Evolutionary conservation across 2,888 invertebrate genomes (phyloP).

Genomic region (Atethmia centrago): DNA sequence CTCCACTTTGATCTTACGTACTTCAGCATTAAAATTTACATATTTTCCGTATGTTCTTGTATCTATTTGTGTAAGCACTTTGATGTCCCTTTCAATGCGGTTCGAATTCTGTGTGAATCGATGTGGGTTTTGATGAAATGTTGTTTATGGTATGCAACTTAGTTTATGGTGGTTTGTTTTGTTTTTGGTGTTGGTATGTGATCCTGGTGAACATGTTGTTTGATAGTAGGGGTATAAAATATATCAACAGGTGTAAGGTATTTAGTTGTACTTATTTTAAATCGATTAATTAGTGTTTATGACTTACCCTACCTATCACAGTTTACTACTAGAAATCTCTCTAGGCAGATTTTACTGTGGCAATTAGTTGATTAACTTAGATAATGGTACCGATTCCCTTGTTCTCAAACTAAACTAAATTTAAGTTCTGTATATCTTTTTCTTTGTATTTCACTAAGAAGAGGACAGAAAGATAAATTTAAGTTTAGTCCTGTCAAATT

Average conservation of each 20-base stretch:
- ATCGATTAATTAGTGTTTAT: not conserved
- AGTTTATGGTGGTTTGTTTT: constrained; percentile 61
- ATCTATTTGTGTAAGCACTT: constrained; percentile 84
- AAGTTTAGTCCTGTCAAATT: no score
- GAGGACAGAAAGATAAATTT: no score
- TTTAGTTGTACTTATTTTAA: not conserved
- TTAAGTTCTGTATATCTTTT: no score
- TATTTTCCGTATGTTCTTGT: constrained; percentile 78
- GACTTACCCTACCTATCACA: not conserved
- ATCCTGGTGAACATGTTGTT: not conserved
- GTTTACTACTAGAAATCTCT: not conserved
- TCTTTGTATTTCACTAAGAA: no score
- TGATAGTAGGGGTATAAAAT: not conserved
- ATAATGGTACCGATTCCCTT: no score
- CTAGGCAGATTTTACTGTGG: not conserved
- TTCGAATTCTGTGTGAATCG: constrained; percentile 66
- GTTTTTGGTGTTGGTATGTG: constrained; percentile 28
- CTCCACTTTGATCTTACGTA: constrained; percentile 83
- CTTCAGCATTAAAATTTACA: constrained; percentile 88
- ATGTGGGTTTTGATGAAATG: constrained; percentile 69
- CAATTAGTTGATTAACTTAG: not conserved
- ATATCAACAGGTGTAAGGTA: not conserved
- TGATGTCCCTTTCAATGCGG: constrained; percentile 84
- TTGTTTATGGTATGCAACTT: constrained; percentile 63
- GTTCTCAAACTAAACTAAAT: no score